These are phyloP conservation scores for Rosalia funebris DNA, from an alignment of 2,888 invertebrate species.

Conservation along the genomic window DNA sequence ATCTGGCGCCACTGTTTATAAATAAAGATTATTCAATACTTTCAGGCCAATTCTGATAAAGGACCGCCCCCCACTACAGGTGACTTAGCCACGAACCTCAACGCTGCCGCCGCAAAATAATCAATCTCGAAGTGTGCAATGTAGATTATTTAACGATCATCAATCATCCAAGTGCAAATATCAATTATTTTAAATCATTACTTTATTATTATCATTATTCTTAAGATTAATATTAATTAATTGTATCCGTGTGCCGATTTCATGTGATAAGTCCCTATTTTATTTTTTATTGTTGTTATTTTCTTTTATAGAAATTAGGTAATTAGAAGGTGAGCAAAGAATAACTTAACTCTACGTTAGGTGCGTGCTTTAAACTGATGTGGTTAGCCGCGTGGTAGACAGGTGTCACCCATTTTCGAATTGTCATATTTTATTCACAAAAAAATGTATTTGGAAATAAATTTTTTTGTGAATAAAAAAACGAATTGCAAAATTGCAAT, in stretches of 20 bases:
- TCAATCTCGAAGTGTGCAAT: slow-evolving; percentile 21
- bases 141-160: slow-evolving; percentile 18
- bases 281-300: slow-evolving; percentile 23
- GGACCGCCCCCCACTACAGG: slow-evolving; percentile 21
- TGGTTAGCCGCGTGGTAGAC: too few relatives aligned
- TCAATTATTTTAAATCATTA: slow-evolving; percentile 18
- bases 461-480: too few relatives aligned
- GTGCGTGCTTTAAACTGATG: too few relatives aligned
- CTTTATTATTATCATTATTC: slow-evolving; percentile 10
- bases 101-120: not conserved
- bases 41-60: slow-evolving; percentile 26
- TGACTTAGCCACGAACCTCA: slow-evolving; percentile 11
- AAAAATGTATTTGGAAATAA: too few relatives aligned
- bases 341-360: too few relatives aligned
- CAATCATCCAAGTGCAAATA: slow-evolving; percentile 24
- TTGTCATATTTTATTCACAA: too few relatives aligned
- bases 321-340: slow-evolving; percentile 8
- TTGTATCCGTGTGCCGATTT: slow-evolving; percentile 21
- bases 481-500: too few relatives aligned
- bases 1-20: not conserved
- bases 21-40: not conserved
- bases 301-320: not conserved
- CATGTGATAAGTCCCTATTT: slow-evolving; percentile 24
- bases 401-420: too few relatives aligned
- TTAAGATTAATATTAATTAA: slow-evolving; percentile 8